Conservation (phyloP, 2,888 invertebrate species). For the Thymelicus acteon region DNA sequence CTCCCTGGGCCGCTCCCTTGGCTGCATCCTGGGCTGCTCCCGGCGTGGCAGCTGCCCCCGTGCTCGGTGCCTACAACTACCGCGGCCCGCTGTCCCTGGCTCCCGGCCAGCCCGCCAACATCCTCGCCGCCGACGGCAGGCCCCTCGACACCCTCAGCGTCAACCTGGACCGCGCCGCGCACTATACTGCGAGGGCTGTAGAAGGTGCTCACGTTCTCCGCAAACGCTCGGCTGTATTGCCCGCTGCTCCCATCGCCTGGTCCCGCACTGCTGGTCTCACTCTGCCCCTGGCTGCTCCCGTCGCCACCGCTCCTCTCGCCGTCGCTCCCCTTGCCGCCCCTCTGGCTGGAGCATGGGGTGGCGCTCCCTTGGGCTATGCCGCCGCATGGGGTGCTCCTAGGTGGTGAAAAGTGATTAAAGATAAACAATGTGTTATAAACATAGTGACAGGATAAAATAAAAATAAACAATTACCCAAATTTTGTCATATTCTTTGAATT, state of each 20-base stretch:
- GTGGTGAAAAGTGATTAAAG: constrained; percentile 36
- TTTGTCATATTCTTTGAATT: too few species aligned
- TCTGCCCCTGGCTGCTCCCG: background rate
- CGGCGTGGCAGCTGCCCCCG: constrained; percentile 52
- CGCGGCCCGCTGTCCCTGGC: too few species aligned
- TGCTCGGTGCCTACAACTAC: constrained; percentile 69
- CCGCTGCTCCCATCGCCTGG: constrained; percentile 54
- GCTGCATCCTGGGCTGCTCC: constrained; percentile 53
- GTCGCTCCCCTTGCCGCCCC: constrained; percentile 17
- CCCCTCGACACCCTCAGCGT: constrained; percentile 77
- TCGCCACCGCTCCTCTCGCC: constrained; percentile 12
- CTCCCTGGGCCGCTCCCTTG: constrained; percentile 50
- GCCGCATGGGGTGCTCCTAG: background rate
- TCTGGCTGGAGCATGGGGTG: constrained; percentile 49
- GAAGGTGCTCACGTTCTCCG: constrained; percentile 62
- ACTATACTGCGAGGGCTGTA: constrained; percentile 71
- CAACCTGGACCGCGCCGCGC: constrained; percentile 75
- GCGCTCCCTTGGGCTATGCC: constrained; percentile 23
- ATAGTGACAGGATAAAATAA: too few species aligned
- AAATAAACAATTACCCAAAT: too few species aligned
- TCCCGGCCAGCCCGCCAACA: constrained; percentile 51
- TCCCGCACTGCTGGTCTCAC: constrained; percentile 40
- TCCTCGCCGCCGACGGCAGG: constrained; percentile 58
- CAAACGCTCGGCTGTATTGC: constrained; percentile 68
- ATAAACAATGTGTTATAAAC: constrained; percentile 4